Percentiles rank a stretch among this genome's conserved stretches.
phyloP scores from a whole-genome alignment of 2,888 invertebrate genomes.

The Anthophora plumipes region DNA sequence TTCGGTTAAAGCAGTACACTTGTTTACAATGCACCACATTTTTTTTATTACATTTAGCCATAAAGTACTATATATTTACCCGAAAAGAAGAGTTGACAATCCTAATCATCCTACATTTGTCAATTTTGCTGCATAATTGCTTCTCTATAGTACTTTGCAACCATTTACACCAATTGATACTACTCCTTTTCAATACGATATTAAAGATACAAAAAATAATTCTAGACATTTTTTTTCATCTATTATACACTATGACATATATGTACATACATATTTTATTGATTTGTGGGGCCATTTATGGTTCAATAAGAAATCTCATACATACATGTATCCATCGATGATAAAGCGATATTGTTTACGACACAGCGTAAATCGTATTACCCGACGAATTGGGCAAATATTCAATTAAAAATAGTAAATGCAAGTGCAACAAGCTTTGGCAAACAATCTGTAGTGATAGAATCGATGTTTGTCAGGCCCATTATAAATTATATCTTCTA shows the following conservation, averaged over 20 bases:
- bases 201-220: neutral
- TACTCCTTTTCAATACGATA: too few species aligned
- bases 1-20: too few species aligned
- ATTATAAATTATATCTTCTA: conserved; percentile 53
- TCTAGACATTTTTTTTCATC: too few species aligned
- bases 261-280: neutral
- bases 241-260: neutral
- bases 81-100: too few species aligned
- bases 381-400: neutral
- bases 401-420: neutral
- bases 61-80: too few species aligned
- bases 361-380: neutral
- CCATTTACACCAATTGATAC: neutral
- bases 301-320: neutral
- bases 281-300: neutral
- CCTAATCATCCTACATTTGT: too few species aligned
- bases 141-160: neutral
- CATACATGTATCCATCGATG: neutral
- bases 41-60: too few species aligned
- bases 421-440: neutral
- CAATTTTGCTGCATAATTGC: neutral
- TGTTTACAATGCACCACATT: too few species aligned
- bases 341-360: conserved; percentile 3
- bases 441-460: conserved; percentile 29
- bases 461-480: conserved; percentile 41